phyloP scores from a whole-genome alignment of 2,888 invertebrate genomes.

The Drymonia ruficornis region DNA sequence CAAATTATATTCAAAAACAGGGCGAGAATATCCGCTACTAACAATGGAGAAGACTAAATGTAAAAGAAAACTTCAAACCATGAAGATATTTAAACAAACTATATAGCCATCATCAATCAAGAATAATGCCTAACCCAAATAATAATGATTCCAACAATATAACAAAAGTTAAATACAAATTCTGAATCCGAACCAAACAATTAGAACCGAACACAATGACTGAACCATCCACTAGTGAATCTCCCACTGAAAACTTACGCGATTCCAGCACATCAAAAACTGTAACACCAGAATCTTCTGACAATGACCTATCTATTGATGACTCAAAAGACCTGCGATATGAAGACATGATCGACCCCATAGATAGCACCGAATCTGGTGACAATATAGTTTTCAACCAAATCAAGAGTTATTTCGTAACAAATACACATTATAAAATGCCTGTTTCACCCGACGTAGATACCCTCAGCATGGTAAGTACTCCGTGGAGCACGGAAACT shows the following conservation, averaged over 20 bases:
- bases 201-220: no score
- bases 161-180: constrained; percentile 1
- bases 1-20: no score
- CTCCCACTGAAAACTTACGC: neutral
- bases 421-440: neutral
- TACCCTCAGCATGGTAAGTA: constrained; percentile 5
- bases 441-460: neutral
- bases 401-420: neutral
- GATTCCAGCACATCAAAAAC: neutral
- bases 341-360: neutral
- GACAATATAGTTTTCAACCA: neutral
- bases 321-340: neutral
- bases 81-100: neutral
- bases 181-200: neutral
- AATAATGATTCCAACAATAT: neutral
- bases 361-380: neutral
- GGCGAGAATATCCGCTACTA: neutral
- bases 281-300: neutral
- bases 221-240: no score
- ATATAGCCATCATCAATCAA: neutral
- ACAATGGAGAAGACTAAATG: neutral
- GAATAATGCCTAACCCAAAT: neutral
- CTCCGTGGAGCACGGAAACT: constrained; percentile 1
- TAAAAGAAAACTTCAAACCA: neutral
- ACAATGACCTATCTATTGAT: neutral